Evolutionary conservation across 1,140 invertebrate species (phyloP).

Genomic region (Leptopilina clavipes): DNA sequence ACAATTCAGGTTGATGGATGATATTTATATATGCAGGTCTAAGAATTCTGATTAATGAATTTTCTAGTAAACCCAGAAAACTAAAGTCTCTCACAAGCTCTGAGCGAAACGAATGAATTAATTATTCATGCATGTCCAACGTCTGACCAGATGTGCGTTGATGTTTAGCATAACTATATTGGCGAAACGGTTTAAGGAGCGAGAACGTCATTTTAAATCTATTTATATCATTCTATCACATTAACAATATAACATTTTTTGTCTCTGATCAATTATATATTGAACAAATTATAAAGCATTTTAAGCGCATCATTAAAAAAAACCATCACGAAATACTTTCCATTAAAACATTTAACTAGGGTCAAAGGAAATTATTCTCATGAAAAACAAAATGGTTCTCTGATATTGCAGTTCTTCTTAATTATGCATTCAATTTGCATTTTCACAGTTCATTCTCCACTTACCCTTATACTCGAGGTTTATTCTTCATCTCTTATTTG

Average conservation of each 20-base stretch:
- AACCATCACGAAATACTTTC: too few relatives aligned
- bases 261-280: too few relatives aligned
- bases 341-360: neutral
- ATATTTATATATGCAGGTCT: neutral
- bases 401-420: constrained; percentile 8
- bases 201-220: too few relatives aligned
- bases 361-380: neutral
- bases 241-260: too few relatives aligned
- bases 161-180: constrained; percentile 58
- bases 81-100: constrained; percentile 45
- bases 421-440: constrained; percentile 23
- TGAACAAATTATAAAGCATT: too few relatives aligned
- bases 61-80: constrained; percentile 36
- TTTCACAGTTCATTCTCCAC: constrained; percentile 11
- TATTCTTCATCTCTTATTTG: constrained; percentile 4
- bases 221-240: too few relatives aligned
- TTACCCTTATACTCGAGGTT: neutral
- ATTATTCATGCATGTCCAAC: constrained; percentile 58
- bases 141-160: constrained; percentile 54
- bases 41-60: neutral
- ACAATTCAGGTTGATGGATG: neutral
- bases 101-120: constrained; percentile 54
- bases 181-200: constrained; percentile 47
- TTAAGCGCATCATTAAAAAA: too few relatives aligned
- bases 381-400: constrained; percentile 17